Evolutionary conservation across 2,113 vertebrate species (phyloP).

Genomic region (Ploceus nigricollis): DNA sequence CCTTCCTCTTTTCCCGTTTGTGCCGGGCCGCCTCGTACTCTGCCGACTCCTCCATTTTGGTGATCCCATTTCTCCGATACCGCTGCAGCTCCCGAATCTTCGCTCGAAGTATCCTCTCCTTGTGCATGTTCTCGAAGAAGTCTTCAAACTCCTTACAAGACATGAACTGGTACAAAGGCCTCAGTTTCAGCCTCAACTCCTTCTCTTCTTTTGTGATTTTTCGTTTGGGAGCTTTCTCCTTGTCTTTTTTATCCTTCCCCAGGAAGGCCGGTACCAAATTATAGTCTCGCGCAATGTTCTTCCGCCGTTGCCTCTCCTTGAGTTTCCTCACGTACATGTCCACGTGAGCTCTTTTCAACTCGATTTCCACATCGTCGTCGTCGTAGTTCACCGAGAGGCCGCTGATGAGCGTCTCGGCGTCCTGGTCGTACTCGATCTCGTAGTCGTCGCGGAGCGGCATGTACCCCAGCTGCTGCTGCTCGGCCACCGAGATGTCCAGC

Average conservation of each 20-base stretch:
- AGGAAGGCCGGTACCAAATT: slow-evolving; percentile 90
- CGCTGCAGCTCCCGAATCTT: slow-evolving; percentile 95
- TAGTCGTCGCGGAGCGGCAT: slow-evolving; percentile 97
- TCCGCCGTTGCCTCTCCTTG: slow-evolving; percentile 88
- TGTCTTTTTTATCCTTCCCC: slow-evolving; percentile 90
- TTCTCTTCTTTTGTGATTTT: slow-evolving; percentile 95
- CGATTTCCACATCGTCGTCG: slow-evolving; percentile 94
- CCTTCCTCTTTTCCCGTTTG: slow-evolving; percentile 93
- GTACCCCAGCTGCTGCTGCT: slow-evolving; percentile 98
- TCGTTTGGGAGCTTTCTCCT: slow-evolving; percentile 82
- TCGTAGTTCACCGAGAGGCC: slow-evolving; percentile 96
- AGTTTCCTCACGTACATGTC: slow-evolving; percentile 98
- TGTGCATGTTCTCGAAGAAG: slow-evolving; percentile 95
- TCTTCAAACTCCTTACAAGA: slow-evolving; percentile 93
- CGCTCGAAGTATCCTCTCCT: slow-evolving; percentile 87
- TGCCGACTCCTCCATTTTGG: slow-evolving; percentile 88
- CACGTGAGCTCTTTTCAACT: slow-evolving; percentile 93
- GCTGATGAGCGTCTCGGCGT: slow-evolving; percentile 94
- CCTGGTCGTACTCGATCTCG: slow-evolving; percentile 95
- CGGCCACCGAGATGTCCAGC: slow-evolving; percentile 84
- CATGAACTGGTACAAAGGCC: slow-evolving; percentile 95
- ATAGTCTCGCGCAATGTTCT: slow-evolving; percentile 94
- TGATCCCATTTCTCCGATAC: slow-evolving; percentile 92
- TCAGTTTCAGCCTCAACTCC: slow-evolving; percentile 85
- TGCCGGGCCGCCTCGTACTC: slow-evolving; percentile 94